Percentiles rank a stretch among this genome's conserved stretches.
Evolutionary conservation across 2,797 vertebrate genomes (phyloP).

Genomic region (Falco novaeseelandiae): DNA sequence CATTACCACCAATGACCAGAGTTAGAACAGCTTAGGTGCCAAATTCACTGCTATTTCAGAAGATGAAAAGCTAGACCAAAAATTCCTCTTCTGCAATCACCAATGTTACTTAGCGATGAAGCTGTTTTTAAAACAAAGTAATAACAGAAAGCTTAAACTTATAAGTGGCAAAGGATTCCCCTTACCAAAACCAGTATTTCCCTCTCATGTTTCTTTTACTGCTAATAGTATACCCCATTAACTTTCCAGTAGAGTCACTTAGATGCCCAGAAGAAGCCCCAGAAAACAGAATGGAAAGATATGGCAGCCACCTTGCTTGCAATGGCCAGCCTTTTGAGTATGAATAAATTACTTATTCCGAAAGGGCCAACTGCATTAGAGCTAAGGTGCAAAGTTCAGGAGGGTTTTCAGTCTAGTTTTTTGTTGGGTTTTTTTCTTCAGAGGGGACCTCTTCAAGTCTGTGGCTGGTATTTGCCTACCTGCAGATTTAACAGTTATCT

Average conservation of each 20-base stretch:
- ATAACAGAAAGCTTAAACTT: neutral
- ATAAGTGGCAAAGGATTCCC: neutral
- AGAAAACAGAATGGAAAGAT: neutral
- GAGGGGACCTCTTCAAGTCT: neutral
- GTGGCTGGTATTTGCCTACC: neutral
- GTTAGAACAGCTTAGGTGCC: neutral
- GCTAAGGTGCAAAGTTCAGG: neutral
- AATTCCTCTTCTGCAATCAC: neutral
- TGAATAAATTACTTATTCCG: neutral
- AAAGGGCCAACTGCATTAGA: neutral
- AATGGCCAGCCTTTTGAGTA: neutral
- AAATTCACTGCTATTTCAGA: neutral
- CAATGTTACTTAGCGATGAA: neutral
- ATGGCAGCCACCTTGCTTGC: neutral
- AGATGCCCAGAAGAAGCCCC: neutral
- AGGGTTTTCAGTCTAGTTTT: neutral
- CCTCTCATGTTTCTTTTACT: neutral
- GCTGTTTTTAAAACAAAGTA: neutral
- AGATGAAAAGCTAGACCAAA: neutral
- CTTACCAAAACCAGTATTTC: neutral
- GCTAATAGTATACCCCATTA: neutral
- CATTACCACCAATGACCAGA: neutral
- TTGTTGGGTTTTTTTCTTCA: neutral
- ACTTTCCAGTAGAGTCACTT: neutral
- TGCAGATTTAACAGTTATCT: neutral